Base-by-base conservation (phyloP, 2,113 vertebrate species). In the Gymnocephalus cernua region DNA sequence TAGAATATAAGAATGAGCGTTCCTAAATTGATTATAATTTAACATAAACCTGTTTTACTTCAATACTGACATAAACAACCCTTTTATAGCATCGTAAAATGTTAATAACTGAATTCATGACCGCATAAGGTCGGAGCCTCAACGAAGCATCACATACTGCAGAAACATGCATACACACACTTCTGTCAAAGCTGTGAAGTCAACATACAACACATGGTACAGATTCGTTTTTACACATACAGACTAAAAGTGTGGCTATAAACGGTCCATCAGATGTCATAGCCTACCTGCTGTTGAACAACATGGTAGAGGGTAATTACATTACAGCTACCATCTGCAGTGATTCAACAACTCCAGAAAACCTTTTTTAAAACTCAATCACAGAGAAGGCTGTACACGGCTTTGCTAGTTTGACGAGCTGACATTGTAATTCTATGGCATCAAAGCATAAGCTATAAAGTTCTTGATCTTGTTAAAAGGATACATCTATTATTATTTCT, bases 201-300 rank as follows among this genome's bases (percentile, higher is more conserved):
- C 70, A 77, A 64, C 72, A 62, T 35, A 59, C 50, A 68, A 69
- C 65, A 80, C 53, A 83, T 18, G 57, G 58, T 51, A 15, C 29
- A 53, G 27, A 51, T 48, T 29, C 19, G 3, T 14, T 74, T 32
- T 27, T n/a, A 75, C 11, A n/a, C 41, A 57, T 45, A 7, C 61
- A 74, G 2, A 53, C 69, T 38, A 47, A 44, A n/a, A 67, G 66
- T 50, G 64, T 56, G 41, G 41, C 38, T 41, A 29, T 48, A 72
- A 75, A 82, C 48, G 57, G 48, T 48, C 44, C 2, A 32, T 85
- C 64, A 79, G 48, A 76, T 85, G 79, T 50, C 32, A 41, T 41
- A 41, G 38, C 38, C 2, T 29, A 63, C 41, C 69, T 79, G 62
- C 74, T 82, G 63, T 23, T 63, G 8, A 78, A 38, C 11, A 4